Evolutionary conservation across 2,113 vertebrate species (phyloP).

Genomic region (Phyllostomus discolor): DNA sequence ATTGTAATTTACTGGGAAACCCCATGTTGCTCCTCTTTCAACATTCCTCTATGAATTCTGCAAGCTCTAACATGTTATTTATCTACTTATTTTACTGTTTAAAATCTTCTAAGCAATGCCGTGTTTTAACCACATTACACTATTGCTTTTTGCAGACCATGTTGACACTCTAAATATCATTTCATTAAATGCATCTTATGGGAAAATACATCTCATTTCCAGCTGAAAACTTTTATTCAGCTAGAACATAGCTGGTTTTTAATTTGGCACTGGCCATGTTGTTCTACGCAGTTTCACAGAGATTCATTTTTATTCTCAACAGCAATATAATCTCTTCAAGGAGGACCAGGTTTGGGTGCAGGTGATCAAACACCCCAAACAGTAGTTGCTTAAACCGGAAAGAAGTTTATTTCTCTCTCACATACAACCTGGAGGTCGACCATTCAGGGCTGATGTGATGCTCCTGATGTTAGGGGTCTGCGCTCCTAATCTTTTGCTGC

Average conservation of each 20-base stretch:
- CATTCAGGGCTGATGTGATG: background rate
- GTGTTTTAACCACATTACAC: background rate
- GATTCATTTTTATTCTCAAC: background rate
- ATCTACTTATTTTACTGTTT: background rate
- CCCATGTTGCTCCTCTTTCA: background rate
- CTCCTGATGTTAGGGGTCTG: background rate
- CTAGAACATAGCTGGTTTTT: background rate
- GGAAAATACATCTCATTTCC: background rate
- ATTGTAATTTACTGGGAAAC: background rate
- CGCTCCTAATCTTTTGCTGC: background rate
- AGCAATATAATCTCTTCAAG: background rate
- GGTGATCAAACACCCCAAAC: background rate
- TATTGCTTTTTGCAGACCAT: background rate
- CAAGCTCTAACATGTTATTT: background rate
- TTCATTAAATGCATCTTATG: background rate
- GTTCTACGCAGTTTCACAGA: background rate
- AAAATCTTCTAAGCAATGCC: background rate
- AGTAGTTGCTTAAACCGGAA: background rate
- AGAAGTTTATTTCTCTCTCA: background rate
- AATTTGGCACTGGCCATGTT: background rate
- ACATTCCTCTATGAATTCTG: background rate
- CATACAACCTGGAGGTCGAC: background rate
- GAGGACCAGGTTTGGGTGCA: background rate
- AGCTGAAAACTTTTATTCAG: background rate
- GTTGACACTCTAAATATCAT: background rate